Base-by-base conservation (phyloP, 2,888 invertebrate genomes). In the Sarcophaga rosellei region DNA sequence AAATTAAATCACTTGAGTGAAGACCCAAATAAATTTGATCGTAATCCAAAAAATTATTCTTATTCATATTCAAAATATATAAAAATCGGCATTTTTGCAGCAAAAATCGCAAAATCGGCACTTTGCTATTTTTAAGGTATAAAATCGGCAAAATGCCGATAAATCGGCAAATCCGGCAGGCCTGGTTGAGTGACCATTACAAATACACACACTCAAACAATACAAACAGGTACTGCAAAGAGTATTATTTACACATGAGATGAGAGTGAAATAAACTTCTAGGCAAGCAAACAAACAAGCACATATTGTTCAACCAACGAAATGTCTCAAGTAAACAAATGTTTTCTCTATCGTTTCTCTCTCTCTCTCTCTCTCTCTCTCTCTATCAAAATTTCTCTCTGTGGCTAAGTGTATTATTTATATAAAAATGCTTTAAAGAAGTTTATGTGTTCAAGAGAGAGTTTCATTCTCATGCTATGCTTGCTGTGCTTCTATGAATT, bases 171-270 rank as follows among this genome's bases (percentile, higher is more conserved):
- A n/a, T n/a, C n/a, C n/a, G n/a, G n/a, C n/a, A n/a, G n/a, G n/a
- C n/a, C n/a, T n/a, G n/a, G 69, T 81, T 75, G 62, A 75, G 75
- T 81, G 81, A 63, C 75, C 81, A 81, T 57, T 53, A 8, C 62
- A 45, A 21, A 23, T 20, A 44, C 20, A n/a, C 10, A n/a, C 17
- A 61, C 17, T 17, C n/a, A n/a, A n/a, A 20, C 4, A 17, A 61
- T 6, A 21, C 0, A 20, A 3, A 61, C 20, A 44, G 17, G 62
- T 20, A 65, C 20, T 15, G 15, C 53, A 11, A 53, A 53, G 53
- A 53, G 53, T 17, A 53, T 15, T 53, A 53, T 53, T 53, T 53
- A 17, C 15, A 53, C 53, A 15, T 53, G 53, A 53, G 53, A 53
- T 53, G 53, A 53, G 17, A 15, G 53, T 53, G 53, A 53, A 6